Base-by-base conservation (phyloP, 2,113 vertebrate genomes). In the Chloroceryle aenea region DNA sequence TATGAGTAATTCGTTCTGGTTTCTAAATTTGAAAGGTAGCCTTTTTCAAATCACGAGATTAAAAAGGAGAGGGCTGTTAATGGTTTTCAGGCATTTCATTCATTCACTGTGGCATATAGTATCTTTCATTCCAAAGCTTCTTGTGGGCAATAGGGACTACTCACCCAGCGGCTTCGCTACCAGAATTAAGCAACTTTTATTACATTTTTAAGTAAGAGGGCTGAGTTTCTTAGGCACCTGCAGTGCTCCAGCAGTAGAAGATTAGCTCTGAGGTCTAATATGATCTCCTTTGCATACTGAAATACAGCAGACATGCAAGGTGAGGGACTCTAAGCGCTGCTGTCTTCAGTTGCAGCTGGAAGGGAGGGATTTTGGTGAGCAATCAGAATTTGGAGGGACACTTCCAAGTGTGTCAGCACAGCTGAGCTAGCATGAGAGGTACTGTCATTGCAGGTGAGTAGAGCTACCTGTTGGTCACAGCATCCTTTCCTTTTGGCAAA, bases 101-200 rank as follows among this genome's bases (percentile, higher is more conserved):
- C n/a, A n/a, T n/a, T n/a, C n/a, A 19, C 11, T 21, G 8, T 25
- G 71, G 50, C 12, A 0, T 27, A 14, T 1, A 20, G n/a, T 45
- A n/a, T 38, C 67, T 75, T 69, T 69, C 27, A 36, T 83, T 73
- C 43, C 42, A 22, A 22, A 83, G 48, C 43, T 58, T 36, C 15
- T 32, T 7, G 1, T 6, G 20, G 13, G 34, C 32, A 45, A 10
- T 14, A 32, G 59, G 23, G 20, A 40, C 43, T 64, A 2, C 43
- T 59, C 25, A 53, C 11, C 30, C 56, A 43, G 5, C 17, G 29
- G 32, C 27, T 34, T 40, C 1, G 1, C 71, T 86, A 14, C 50
- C 26, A 56, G 50, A 74, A 32, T 63, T 27, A 62, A 90, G 27
- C 53, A 38, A 18, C 20, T 58, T 61, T 56, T n/a, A 26, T 26